phyloP scores from a whole-genome alignment of 35 echinoderm and acorn worm species.

The Heliocidaris tuberculata region DNA sequence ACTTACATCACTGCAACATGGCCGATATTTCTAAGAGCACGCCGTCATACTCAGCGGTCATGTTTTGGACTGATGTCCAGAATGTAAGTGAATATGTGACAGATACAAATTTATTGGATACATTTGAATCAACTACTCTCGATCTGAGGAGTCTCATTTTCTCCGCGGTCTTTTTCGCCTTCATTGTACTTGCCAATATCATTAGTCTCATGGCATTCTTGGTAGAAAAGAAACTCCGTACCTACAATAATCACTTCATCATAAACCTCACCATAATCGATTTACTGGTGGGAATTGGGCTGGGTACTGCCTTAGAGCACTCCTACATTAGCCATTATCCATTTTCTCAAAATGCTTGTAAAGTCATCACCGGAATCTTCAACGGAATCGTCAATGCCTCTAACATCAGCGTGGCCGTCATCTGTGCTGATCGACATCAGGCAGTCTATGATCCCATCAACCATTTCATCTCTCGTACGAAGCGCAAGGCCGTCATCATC shows the following conservation, averaged over 20 bases:
- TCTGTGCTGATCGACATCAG: slow-evolving; percentile 53
- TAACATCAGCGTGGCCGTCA: slow-evolving; percentile 30
- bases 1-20: neutral
- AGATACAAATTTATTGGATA: neutral
- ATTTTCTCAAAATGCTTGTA: slow-evolving; percentile 29
- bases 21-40: neutral
- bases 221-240: slow-evolving; percentile 43
- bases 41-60: neutral
- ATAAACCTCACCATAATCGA: slow-evolving; percentile 43
- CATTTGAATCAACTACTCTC: neutral
- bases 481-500: neutral
- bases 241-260: slow-evolving; percentile 50
- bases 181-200: slow-evolving; percentile 14
- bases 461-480: slow-evolving; percentile 22
- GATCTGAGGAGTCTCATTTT: neutral
- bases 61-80: neutral
- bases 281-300: slow-evolving; percentile 10
- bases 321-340: neutral
- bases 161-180: neutral
- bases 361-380: neutral
- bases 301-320: neutral
- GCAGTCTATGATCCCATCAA: slow-evolving; percentile 34
- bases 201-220: slow-evolving; percentile 36
- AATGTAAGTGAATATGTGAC: neutral
- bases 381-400: slow-evolving; percentile 9